Evolutionary conservation across 2,797 vertebrate species (phyloP).

Genomic region (Pipistrellus kuhlii): DNA sequence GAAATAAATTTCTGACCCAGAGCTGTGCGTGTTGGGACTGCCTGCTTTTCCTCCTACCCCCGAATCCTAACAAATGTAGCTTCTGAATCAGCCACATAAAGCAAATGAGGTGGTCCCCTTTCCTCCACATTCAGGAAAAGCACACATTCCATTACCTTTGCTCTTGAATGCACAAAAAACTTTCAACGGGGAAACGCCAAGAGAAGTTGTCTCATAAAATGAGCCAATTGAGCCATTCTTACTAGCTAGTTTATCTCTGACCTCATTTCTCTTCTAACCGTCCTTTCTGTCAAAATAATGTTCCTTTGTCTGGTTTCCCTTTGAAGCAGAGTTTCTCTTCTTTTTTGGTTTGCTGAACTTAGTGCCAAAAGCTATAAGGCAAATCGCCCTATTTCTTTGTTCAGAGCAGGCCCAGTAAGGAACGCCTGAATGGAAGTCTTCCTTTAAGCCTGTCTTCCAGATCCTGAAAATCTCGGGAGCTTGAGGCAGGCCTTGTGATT

Average conservation of each 20-base stretch:
- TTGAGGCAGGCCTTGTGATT: background rate
- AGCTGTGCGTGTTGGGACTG: background rate
- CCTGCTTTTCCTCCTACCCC: background rate
- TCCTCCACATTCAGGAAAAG: background rate
- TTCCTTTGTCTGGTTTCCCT: slow-evolving; percentile 30
- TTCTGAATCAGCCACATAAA: background rate
- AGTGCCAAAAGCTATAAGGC: background rate
- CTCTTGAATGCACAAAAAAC: background rate
- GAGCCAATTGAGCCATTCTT: background rate
- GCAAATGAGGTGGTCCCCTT: background rate
- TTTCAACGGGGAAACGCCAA: background rate
- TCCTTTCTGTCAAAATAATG: background rate
- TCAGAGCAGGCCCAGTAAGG: background rate
- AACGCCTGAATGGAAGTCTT: background rate
- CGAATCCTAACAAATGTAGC: background rate
- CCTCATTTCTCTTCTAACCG: background rate
- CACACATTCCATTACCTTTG: background rate
- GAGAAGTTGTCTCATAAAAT: background rate
- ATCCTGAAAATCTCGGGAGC: background rate
- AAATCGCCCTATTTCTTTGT: background rate
- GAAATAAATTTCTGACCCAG: slow-evolving; percentile 26
- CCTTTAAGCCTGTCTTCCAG: background rate
- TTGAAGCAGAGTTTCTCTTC: background rate
- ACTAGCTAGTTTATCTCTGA: background rate
- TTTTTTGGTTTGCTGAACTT: slow-evolving; percentile 10